Conservation (phyloP, 2,888 invertebrate species). For the Drosophila nr. perissopoda region DNA sequence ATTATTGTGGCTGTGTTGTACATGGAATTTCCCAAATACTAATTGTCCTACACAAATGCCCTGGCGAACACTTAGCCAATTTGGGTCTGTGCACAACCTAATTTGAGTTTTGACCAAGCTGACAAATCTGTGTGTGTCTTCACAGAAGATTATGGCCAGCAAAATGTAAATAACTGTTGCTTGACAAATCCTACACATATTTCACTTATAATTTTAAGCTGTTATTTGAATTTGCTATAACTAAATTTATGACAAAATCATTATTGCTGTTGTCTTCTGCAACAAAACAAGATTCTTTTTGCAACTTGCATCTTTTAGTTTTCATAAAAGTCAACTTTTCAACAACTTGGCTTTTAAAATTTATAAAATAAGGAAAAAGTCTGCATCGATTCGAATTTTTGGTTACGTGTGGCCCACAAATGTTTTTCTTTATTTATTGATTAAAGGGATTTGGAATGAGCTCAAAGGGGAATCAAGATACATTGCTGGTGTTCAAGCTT, state of each 20-base stretch:
- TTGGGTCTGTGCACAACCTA: slow-evolving; percentile 30
- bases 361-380: background rate
- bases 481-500: slow-evolving; percentile 4
- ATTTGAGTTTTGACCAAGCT: slow-evolving; percentile 44
- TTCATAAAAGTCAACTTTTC: background rate
- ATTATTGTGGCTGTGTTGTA: slow-evolving; percentile 4
- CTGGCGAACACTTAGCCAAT: slow-evolving; percentile 46
- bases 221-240: slow-evolving; percentile 2
- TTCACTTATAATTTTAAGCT: slow-evolving; percentile 13
- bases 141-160: slow-evolving; percentile 24
- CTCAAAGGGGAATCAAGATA: slow-evolving; percentile 18
- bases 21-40: slow-evolving; percentile 57
- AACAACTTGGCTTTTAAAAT: background rate
- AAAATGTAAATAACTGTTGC: slow-evolving; percentile 3
- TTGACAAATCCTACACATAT: background rate
- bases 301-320: background rate
- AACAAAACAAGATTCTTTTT: background rate
- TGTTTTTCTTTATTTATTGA: background rate
- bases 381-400: background rate
- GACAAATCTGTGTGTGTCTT: slow-evolving; percentile 39
- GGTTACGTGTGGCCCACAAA: accelerated
- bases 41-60: slow-evolving; percentile 57
- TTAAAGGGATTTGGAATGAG: background rate
- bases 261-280: background rate
- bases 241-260: background rate